These are phyloP conservation scores for Julus scanicus DNA, from an alignment of 2,888 invertebrate genomes.

Conservation along the genomic window DNA sequence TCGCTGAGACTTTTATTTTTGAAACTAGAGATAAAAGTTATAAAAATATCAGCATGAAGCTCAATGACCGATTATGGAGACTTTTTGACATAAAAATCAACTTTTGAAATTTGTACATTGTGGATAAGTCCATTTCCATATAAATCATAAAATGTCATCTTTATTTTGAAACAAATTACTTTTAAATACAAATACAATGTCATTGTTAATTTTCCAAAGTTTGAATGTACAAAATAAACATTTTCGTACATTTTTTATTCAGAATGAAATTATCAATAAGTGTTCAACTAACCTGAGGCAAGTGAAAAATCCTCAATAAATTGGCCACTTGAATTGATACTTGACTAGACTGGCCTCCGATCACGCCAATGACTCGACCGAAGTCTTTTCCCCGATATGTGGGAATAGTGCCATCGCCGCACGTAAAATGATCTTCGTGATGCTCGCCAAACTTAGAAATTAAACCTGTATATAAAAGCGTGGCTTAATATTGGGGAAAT, in stretches of 20 bases:
- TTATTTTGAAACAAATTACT: no score
- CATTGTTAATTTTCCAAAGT: background rate
- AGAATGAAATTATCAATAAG: background rate
- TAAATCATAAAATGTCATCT: no score
- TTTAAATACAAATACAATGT: background rate
- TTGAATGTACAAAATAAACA: background rate
- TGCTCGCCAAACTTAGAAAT: conserved; percentile 68
- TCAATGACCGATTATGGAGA: no score
- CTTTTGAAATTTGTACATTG: no score
- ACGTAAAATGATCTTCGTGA: conserved; percentile 67
- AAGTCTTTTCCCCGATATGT: conserved; percentile 67
- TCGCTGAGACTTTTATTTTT: no score
- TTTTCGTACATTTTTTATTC: background rate
- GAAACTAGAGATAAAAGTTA: no score
- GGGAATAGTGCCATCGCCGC: conserved; percentile 67
- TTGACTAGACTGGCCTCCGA: conserved; percentile 70
- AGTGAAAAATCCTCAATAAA: conserved; percentile 69
- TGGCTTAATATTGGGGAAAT: no score
- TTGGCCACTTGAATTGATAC: conserved; percentile 71
- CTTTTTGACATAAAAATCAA: no score
- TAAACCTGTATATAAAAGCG: conserved; percentile 65
- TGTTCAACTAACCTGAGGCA: conserved; percentile 67
- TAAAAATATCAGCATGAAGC: no score
- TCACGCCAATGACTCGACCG: conserved; percentile 69
- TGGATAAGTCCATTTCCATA: no score